Conservation (phyloP, 2,888 invertebrate species). For the Heliconius hortense region DNA sequence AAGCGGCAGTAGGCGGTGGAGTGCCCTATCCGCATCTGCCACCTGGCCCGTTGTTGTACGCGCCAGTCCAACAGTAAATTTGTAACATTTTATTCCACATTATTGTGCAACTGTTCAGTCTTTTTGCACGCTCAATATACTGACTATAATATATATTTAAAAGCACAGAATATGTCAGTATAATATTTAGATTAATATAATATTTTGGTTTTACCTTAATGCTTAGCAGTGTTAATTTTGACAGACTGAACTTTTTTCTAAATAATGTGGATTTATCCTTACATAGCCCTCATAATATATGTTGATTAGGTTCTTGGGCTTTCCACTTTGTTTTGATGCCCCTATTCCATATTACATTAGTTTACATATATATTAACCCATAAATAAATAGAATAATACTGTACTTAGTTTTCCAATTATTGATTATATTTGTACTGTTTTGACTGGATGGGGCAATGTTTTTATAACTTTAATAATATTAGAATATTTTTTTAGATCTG, state of each 20-base stretch:
- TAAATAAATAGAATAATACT: conserved; percentile 44
- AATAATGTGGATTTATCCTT: conserved; percentile 9
- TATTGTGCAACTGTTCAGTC: conserved; percentile 15
- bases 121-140: conserved; percentile 14
- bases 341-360: conserved; percentile 15
- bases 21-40: conserved; percentile 84
- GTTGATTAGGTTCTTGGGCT: conserved; percentile 9
- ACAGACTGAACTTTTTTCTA: conserved; percentile 15
- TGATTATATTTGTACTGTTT: conserved; percentile 43
- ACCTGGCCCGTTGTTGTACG: conserved; percentile 79
- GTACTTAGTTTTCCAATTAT: conserved; percentile 56
- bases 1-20: conserved; percentile 83
- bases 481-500: conserved; percentile 65
- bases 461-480: conserved; percentile 50
- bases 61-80: conserved; percentile 88
- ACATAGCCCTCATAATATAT: conserved; percentile 3
- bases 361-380: conserved; percentile 26
- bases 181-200: conserved; percentile 13
- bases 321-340: conserved; percentile 23
- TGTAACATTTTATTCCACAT: background rate
- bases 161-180: conserved; percentile 17
- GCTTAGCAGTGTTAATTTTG: background rate
- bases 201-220: conserved; percentile 8
- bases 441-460: conserved; percentile 48
- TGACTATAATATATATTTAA: conserved; percentile 15